A percentile compares a stretch with the other conserved stretches of the same genome.
phyloP scores from a whole-genome alignment of 23 tunicate genomes.

The Clavelina lepadiformis region DNA sequence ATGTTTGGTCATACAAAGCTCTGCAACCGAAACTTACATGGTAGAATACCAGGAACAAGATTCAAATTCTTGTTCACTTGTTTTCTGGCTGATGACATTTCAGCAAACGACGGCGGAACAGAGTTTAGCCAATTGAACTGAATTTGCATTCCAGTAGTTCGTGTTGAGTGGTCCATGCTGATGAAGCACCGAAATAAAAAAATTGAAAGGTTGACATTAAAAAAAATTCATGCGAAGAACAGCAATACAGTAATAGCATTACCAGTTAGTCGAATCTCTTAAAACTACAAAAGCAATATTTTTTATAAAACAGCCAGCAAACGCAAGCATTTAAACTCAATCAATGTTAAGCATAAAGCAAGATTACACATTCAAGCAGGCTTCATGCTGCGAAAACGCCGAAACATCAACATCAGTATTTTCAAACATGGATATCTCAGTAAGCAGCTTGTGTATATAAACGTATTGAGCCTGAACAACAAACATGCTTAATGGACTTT shows the following conservation, averaged over 20 bases:
- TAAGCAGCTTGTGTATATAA: slow-evolving; percentile 51
- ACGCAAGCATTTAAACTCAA: neutral
- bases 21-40: slow-evolving; percentile 26
- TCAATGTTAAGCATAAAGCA: no score
- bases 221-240: no score
- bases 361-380: no score
- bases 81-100: neutral
- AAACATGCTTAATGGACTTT: neutral
- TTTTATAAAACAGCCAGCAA: slow-evolving; percentile 4
- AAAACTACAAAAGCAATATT: neutral
- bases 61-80: slow-evolving; percentile 7
- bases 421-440: slow-evolving; percentile 33
- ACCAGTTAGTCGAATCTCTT: no score
- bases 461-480: slow-evolving; percentile 51
- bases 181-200: no score
- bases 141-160: slow-evolving; percentile 6
- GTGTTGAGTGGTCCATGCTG: neutral
- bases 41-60: neutral
- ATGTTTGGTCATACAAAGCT: no score
- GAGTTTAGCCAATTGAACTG: neutral
- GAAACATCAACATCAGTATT: slow-evolving; percentile 43
- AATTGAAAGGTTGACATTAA: no score
- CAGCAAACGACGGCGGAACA: slow-evolving; percentile 9
- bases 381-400: slow-evolving; percentile 15
- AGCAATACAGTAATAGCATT: no score